Conservation (phyloP, 1,140 invertebrate genomes). For the Eumeta japonica region DNA sequence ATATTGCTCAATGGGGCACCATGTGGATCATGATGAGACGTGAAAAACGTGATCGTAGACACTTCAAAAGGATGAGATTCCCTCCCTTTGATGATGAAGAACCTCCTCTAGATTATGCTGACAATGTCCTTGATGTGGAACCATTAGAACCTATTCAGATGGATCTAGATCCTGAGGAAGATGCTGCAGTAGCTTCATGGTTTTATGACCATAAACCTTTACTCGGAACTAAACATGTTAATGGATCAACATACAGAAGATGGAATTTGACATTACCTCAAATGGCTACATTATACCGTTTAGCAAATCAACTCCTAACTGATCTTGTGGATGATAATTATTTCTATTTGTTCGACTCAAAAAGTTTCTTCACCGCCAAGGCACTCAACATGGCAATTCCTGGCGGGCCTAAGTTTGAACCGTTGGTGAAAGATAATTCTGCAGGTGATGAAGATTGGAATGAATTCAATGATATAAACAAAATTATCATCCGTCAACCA, state of each 20-base stretch:
- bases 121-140: slow-evolving; percentile 98
- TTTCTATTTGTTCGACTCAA: slow-evolving; percentile 98
- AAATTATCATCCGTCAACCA: slow-evolving; percentile 98
- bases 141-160: slow-evolving; percentile 99
- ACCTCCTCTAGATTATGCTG: slow-evolving; percentile 98
- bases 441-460: slow-evolving; percentile 99
- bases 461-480: slow-evolving; percentile 99
- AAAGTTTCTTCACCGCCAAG: slow-evolving; percentile 99
- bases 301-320: slow-evolving; percentile 97
- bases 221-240: slow-evolving; percentile 88
- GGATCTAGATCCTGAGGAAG: slow-evolving; percentile 95
- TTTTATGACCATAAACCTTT: slow-evolving; percentile 99
- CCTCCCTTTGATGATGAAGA: slow-evolving; percentile 99
- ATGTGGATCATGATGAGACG: slow-evolving; percentile 99
- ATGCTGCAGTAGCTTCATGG: slow-evolving; percentile 88
- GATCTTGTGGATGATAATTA: slow-evolving; percentile 99
- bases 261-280: slow-evolving; percentile 96
- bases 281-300: slow-evolving; percentile 94
- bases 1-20: slow-evolving; percentile 99
- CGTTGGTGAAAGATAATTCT: slow-evolving; percentile 96
- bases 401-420: slow-evolving; percentile 99
- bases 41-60: slow-evolving; percentile 96
- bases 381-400: slow-evolving; percentile 99
- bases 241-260: slow-evolving; percentile 93
- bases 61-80: slow-evolving; percentile 99